Evolutionary conservation across 2,113 vertebrate genomes (phyloP).

Genomic region (Cettia cetti): DNA sequence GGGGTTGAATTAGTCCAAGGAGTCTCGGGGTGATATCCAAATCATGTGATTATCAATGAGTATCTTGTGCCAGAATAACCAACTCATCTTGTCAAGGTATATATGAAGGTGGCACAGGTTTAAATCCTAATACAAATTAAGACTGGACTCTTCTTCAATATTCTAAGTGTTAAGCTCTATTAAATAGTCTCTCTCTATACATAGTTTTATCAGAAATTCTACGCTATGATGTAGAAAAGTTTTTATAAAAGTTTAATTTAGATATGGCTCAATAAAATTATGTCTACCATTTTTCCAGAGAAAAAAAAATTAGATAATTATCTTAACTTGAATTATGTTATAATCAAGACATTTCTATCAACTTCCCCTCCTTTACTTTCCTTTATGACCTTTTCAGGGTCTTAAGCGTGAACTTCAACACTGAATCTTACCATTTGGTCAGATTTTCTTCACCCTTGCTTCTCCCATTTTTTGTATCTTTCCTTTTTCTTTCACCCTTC

Average conservation of each 20-base stretch:
- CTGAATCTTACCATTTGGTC: neutral
- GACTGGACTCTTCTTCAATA: neutral
- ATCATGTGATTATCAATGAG: fast-evolving
- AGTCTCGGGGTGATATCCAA: neutral
- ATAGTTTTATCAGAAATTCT: neutral
- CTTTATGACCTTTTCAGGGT: neutral
- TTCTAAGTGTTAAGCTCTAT: neutral
- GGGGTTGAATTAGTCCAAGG: neutral
- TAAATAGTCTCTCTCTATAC: neutral
- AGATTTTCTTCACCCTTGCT: neutral
- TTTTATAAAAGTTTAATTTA: neutral
- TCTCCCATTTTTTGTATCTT: neutral
- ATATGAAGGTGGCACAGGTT: neutral
- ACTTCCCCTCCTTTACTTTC: neutral
- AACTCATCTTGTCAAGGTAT: neutral
- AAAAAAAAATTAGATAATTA: neutral
- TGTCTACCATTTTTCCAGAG: neutral
- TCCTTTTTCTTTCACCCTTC: neutral
- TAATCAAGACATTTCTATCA: neutral
- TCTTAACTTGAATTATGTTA: neutral
- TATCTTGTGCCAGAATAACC: neutral
- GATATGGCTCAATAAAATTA: neutral
- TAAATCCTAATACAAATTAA: neutral
- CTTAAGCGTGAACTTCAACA: neutral
- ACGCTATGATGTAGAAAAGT: neutral